Conservation (phyloP, 2,113 vertebrate genomes). For the Dasypus novemcinctus region DNA sequence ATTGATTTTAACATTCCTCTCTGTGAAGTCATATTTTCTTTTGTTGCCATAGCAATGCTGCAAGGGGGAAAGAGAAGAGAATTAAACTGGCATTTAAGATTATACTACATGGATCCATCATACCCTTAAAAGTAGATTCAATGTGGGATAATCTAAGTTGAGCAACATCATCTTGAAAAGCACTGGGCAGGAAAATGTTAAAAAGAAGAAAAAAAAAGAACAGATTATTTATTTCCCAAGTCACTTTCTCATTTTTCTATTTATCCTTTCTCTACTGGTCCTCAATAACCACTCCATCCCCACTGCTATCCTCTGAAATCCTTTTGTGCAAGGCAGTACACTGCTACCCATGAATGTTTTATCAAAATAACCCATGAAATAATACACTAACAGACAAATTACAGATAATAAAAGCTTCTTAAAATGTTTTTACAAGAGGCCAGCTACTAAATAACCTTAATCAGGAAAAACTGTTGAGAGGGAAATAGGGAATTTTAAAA, state of each 20-base stretch:
- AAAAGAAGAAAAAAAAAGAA: conserved; percentile 57
- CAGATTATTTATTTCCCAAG: conserved; percentile 44
- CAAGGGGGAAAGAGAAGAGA: conserved; percentile 53
- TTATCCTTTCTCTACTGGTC: conserved; percentile 44
- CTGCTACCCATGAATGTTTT: background rate
- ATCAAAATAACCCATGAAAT: conserved; percentile 41
- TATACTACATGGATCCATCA: conserved; percentile 10
- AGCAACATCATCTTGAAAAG: conserved; percentile 29
- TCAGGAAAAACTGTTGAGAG: conserved; percentile 48
- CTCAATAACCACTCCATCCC: background rate
- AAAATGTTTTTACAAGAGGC: conserved; percentile 9
- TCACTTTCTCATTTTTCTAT: background rate
- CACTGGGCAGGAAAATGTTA: conserved; percentile 52
- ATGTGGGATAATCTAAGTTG: conserved; percentile 49
- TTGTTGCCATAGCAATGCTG: conserved; percentile 99
- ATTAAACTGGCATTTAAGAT: conserved; percentile 73
- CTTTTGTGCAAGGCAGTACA: background rate
- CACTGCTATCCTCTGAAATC: background rate
- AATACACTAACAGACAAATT: background rate
- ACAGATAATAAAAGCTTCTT: conserved; percentile 19
- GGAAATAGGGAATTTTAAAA: conserved; percentile 25
- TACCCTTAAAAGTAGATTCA: background rate
- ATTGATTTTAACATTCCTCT: conserved; percentile 96
- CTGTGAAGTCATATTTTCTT: conserved; percentile 99
- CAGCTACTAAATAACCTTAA: conserved; percentile 29